phyloP scores from a whole-genome alignment of 2,888 invertebrate genomes.

The Rhagophthalmus giganteus region DNA sequence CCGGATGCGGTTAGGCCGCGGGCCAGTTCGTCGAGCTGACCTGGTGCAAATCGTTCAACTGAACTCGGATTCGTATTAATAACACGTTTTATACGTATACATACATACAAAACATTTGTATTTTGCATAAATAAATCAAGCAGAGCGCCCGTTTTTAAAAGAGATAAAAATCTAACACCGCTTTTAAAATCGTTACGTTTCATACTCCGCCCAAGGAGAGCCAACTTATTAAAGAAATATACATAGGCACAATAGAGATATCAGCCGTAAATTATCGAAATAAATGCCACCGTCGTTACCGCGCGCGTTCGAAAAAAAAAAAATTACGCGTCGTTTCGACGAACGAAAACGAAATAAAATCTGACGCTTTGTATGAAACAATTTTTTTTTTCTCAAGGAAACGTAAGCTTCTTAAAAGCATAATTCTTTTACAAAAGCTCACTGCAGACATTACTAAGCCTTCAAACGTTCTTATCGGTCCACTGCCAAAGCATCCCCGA shows the following conservation, averaged over 20 bases:
- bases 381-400: neutral
- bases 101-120: slow-evolving; percentile 28
- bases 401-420: neutral
- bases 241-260: slow-evolving; percentile 10
- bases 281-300: neutral
- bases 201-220: slow-evolving; percentile 6
- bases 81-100: slow-evolving; percentile 24
- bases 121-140: slow-evolving; percentile 24
- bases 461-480: neutral
- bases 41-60: slow-evolving; percentile 34
- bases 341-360: no score
- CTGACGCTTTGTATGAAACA: no score
- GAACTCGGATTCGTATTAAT: slow-evolving; percentile 25
- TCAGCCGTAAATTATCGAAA: slow-evolving; percentile 15
- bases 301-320: no score
- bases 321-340: no score
- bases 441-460: neutral
- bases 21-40: slow-evolving; percentile 37
- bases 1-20: slow-evolving; percentile 48
- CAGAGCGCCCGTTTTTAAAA: slow-evolving; percentile 5
- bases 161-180: slow-evolving; percentile 12
- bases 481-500: neutral
- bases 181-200: slow-evolving; percentile 4
- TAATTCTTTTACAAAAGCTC: neutral
- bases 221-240: slow-evolving; percentile 1